Evolutionary conservation across 1,140 invertebrate species (phyloP).

Genomic region (Papilio aristodemus): DNA sequence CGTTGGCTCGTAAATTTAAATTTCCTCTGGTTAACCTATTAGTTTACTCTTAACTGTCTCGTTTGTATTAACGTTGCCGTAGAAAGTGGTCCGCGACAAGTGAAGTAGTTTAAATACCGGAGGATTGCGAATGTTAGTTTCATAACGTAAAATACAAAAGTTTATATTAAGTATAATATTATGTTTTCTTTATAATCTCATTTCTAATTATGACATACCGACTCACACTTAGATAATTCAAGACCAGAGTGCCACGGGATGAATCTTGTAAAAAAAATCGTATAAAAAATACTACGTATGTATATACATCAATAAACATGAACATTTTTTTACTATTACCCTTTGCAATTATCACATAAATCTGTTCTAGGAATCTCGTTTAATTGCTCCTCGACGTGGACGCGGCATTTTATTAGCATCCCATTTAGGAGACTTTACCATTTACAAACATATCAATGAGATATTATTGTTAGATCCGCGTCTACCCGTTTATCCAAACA

Average conservation of each 20-base stretch:
- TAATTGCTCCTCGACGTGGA: slow-evolving; percentile 1
- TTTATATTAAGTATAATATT: too few species aligned
- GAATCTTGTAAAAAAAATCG: too few species aligned
- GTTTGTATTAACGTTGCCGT: slow-evolving; percentile 6
- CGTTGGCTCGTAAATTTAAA: not conserved
- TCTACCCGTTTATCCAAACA: slow-evolving; percentile 48
- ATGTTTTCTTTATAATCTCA: too few species aligned
- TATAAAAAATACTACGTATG: too few species aligned
- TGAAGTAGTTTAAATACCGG: not conserved
- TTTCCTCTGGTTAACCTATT: slow-evolving; percentile 1
- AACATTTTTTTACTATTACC: not conserved
- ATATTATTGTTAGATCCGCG: slow-evolving; percentile 36
- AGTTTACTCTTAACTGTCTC: not conserved
- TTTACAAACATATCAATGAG: slow-evolving; percentile 38
- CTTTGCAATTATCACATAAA: slow-evolving; percentile 22
- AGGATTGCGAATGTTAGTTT: slow-evolving; percentile 8
- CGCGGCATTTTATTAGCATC: slow-evolving; percentile 40
- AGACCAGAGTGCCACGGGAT: too few species aligned
- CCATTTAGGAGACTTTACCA: slow-evolving; percentile 40
- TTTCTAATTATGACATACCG: too few species aligned
- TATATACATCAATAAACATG: not conserved
- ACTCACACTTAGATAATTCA: too few species aligned
- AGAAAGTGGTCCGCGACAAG: slow-evolving; percentile 23
- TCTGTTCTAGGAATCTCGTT: slow-evolving; percentile 1
- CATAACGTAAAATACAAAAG: not conserved